A percentile compares a stretch with the other conserved stretches of the same genome.
Evolutionary conservation across 2,888 invertebrate genomes (phyloP).

Genomic region (Agrilus cyanescens): DNA sequence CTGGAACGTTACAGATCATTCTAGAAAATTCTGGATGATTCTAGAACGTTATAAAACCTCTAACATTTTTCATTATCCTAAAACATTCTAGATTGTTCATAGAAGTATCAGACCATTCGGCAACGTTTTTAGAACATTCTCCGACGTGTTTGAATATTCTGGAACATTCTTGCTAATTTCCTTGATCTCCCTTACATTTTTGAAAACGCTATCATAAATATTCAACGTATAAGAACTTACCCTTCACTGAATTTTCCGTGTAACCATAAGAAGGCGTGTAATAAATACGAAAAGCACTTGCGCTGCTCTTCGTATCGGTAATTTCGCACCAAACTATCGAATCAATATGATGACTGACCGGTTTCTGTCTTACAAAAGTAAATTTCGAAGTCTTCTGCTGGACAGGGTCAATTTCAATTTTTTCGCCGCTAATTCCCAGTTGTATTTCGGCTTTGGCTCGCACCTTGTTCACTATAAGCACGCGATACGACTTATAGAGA

Average conservation of each 20-base stretch:
- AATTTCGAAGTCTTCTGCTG: slow-evolving; percentile 54
- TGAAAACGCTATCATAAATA: too few species aligned
- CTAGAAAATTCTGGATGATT: too few species aligned
- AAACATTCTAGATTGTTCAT: too few species aligned
- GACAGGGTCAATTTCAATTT: slow-evolving; percentile 82
- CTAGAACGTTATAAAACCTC: too few species aligned
- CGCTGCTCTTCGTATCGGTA: slow-evolving; percentile 60
- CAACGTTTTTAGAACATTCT: too few species aligned
- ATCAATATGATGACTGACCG: slow-evolving; percentile 77
- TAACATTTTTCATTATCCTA: too few species aligned
- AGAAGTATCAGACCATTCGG: too few species aligned
- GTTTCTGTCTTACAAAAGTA: slow-evolving; percentile 48
- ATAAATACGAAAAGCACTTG: slow-evolving; percentile 62
- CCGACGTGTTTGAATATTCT: too few species aligned
- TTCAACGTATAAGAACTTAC: background rate
- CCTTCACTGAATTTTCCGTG: slow-evolving; percentile 3
- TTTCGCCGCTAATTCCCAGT: slow-evolving; percentile 78
- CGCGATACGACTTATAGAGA: slow-evolving; percentile 70
- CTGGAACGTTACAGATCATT: too few species aligned
- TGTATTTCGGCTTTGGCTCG: slow-evolving; percentile 74
- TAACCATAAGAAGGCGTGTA: slow-evolving; percentile 41
- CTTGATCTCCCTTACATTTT: too few species aligned
- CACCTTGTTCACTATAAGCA: slow-evolving; percentile 68
- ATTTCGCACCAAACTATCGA: slow-evolving; percentile 79
- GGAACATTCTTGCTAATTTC: too few species aligned